Conservation (phyloP, 2,888 invertebrate species). For the Rhyacophila evoluta region DNA sequence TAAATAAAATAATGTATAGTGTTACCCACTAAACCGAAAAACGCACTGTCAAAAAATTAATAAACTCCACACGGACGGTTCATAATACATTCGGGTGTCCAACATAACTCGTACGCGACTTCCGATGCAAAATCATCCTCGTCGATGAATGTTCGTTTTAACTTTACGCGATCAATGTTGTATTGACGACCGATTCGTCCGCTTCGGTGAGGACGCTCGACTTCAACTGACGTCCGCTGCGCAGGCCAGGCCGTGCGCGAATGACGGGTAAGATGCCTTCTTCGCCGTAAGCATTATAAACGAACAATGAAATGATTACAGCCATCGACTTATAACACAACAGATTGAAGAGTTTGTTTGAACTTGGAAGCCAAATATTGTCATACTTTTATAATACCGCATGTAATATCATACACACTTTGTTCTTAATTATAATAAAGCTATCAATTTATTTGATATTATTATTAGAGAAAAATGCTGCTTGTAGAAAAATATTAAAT, state of each 20-base stretch:
- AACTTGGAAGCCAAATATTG: no score
- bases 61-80: background rate
- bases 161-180: slow-evolving; percentile 1
- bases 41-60: background rate
- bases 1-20: background rate
- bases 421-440: no score
- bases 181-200: background rate
- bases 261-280: slow-evolving; percentile 14
- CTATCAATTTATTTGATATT: no score
- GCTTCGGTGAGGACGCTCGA: background rate
- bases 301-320: slow-evolving; percentile 22
- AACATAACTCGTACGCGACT: slow-evolving; percentile 17
- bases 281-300: background rate
- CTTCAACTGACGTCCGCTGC: slow-evolving; percentile 31
- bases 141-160: background rate
- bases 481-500: no score
- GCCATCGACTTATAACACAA: background rate
- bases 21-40: slow-evolving; percentile 18
- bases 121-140: slow-evolving; percentile 9
- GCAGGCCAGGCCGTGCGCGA: slow-evolving; percentile 38
- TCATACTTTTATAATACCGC: no score
- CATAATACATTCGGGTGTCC: slow-evolving; percentile 24
- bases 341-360: background rate
- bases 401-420: no score
- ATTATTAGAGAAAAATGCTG: no score